phyloP scores from a whole-genome alignment of 2,888 invertebrate species.

The Phengaris alcon region DNA sequence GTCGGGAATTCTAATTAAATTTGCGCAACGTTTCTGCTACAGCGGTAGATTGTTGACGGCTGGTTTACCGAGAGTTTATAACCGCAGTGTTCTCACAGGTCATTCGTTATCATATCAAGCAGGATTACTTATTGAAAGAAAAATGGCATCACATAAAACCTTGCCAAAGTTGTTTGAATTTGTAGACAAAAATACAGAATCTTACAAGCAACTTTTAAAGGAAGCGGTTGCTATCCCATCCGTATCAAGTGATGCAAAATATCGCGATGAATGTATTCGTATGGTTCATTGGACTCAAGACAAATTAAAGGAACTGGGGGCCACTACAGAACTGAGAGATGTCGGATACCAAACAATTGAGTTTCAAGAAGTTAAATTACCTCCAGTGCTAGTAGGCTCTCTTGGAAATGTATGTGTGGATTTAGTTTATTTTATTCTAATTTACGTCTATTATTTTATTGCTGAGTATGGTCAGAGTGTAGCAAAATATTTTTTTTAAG shows the following conservation, averaged over 20 bases:
- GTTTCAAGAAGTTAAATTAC: slow-evolving; percentile 86
- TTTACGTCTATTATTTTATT: background rate
- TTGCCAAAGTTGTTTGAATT: slow-evolving; percentile 80
- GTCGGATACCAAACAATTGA: slow-evolving; percentile 87
- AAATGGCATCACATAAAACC: slow-evolving; percentile 62
- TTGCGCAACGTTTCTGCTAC: slow-evolving; percentile 49
- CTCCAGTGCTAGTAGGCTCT: slow-evolving; percentile 90
- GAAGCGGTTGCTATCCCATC: slow-evolving; percentile 96
- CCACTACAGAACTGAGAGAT: slow-evolving; percentile 84
- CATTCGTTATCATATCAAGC: slow-evolving; percentile 45
- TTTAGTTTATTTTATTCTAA: slow-evolving; percentile 26
- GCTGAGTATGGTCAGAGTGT: no score
- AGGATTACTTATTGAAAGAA: slow-evolving; percentile 45
- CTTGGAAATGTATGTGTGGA: slow-evolving; percentile 82
- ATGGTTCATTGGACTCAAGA: slow-evolving; percentile 92
- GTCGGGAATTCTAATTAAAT: slow-evolving; percentile 43
- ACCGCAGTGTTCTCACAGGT: slow-evolving; percentile 39
- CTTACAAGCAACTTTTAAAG: slow-evolving; percentile 87
- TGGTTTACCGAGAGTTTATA: slow-evolving; percentile 38
- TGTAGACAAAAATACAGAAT: slow-evolving; percentile 87
- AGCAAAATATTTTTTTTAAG: no score
- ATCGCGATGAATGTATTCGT: slow-evolving; percentile 86
- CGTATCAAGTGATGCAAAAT: slow-evolving; percentile 94
- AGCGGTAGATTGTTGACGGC: slow-evolving; percentile 47
- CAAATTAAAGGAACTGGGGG: slow-evolving; percentile 84